Conservation (phyloP, 2,888 invertebrate genomes). For the Athetis lepigone region DNA sequence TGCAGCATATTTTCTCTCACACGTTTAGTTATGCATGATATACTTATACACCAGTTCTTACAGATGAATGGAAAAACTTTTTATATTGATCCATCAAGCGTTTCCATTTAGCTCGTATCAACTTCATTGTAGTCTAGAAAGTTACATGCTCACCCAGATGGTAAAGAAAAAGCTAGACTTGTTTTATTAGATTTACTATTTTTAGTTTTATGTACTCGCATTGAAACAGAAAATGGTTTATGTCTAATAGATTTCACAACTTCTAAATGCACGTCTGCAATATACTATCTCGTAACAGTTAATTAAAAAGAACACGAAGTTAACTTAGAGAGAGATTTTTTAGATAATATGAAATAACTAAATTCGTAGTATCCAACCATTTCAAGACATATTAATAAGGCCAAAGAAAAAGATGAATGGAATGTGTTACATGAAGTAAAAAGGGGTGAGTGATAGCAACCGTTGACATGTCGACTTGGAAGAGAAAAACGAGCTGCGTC, state of each 20-base stretch:
- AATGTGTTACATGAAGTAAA: no score
- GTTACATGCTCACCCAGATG: slow-evolving; percentile 27
- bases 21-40: slow-evolving; percentile 31
- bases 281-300: neutral
- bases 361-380: slow-evolving; percentile 7
- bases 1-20: slow-evolving; percentile 40
- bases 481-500: no score
- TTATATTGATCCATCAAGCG: slow-evolving; percentile 22
- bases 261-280: neutral
- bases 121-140: slow-evolving; percentile 34
- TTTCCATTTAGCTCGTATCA: slow-evolving; percentile 15
- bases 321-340: neutral
- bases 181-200: slow-evolving; percentile 11
- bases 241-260: neutral
- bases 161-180: slow-evolving; percentile 19
- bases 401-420: no score
- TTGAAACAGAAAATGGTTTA: slow-evolving; percentile 1
- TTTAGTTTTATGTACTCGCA: neutral
- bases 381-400: no score
- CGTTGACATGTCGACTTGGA: no score
- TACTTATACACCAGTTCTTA: slow-evolving; percentile 14
- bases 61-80: slow-evolving; percentile 19
- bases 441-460: no score
- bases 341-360: slow-evolving; percentile 4
- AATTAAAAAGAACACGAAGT: neutral